phyloP scores from a whole-genome alignment of 1,140 invertebrate species.

The Saccostrea cuccullata region DNA sequence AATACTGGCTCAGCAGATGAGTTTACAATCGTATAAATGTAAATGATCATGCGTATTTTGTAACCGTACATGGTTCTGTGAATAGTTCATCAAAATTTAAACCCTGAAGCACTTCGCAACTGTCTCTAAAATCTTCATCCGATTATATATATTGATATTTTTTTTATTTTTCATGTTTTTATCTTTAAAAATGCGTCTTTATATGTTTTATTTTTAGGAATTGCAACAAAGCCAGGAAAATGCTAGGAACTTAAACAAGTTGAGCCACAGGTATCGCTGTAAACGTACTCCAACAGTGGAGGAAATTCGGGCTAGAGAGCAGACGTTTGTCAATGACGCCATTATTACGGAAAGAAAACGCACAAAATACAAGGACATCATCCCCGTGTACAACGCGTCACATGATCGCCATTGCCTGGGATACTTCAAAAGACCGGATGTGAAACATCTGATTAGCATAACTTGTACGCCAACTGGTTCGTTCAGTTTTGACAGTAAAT shows the following conservation, averaged over 20 bases:
- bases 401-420: constrained; percentile 57
- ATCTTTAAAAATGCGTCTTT: too few relatives aligned
- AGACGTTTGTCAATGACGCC: constrained; percentile 68
- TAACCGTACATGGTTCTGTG: too few relatives aligned
- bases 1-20: background rate
- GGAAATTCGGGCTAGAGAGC: constrained; percentile 44
- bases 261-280: constrained; percentile 46
- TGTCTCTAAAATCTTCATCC: too few relatives aligned
- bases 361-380: constrained; percentile 70
- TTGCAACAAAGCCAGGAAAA: constrained; percentile 38
- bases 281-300: constrained; percentile 47
- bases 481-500: constrained; percentile 22
- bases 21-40: background rate
- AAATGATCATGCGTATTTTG: background rate
- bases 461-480: constrained; percentile 55
- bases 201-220: background rate
- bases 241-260: constrained; percentile 45
- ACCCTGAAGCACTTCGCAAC: too few relatives aligned
- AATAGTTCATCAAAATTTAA: too few relatives aligned
- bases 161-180: too few relatives aligned
- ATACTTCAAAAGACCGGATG: constrained; percentile 62
- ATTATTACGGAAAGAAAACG: constrained; percentile 65
- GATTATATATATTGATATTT: too few relatives aligned
- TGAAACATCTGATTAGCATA: constrained; percentile 52
- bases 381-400: constrained; percentile 64